Evolutionary conservation across 2,113 vertebrate species (phyloP), one percentile per base, ranked within the genome.

Genomic region (Stigmatopora nigra): DNA sequence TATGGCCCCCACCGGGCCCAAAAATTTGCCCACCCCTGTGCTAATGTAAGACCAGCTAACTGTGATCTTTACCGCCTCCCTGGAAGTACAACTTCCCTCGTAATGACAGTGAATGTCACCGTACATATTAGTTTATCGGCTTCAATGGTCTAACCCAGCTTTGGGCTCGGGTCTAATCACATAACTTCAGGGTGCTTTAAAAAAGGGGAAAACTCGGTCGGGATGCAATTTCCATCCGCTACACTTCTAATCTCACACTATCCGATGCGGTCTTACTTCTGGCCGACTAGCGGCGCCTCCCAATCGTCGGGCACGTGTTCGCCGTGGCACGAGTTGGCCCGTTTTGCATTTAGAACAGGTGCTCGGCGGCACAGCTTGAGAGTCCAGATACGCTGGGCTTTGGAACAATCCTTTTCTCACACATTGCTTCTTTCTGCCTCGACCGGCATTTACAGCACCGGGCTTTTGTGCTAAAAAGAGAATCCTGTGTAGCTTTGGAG

Each of bases 321-420:
- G 41, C 63, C 65, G 38, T 58, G 52, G 68, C 78, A 45, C 56
- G 38, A 53, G 67, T 72, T 69, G 59, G 70, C 71, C 69, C 61
- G 70, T 78, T 75, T 67, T 75, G 78, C 65, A 85, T 85, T 82
- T 84, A 73, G 77, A 80, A 48, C 72, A 85, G 76, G 78, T 75
- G 73, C 78, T 66, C 70, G 64, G 65, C 65, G 78, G 80, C 80
- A 78, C 67, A 69, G 68, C 70, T 56, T 76, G 65, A 66, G 61
- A 80, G 69, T 65, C 72, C 69, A 75, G 57, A 75, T 67, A 70
- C n/a, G 41, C 55, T 36, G 58, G 11, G 72, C 72, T 76, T 77
- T 70, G 36, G 60, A 53, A 72, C 74, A 79, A 78, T 69, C 77
- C 69, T 25, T 75, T 81, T 80, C 67, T 69, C 81, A 71, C 68